phyloP scores from a whole-genome alignment of 2,113 vertebrate genomes.

The Micromys minutus region DNA sequence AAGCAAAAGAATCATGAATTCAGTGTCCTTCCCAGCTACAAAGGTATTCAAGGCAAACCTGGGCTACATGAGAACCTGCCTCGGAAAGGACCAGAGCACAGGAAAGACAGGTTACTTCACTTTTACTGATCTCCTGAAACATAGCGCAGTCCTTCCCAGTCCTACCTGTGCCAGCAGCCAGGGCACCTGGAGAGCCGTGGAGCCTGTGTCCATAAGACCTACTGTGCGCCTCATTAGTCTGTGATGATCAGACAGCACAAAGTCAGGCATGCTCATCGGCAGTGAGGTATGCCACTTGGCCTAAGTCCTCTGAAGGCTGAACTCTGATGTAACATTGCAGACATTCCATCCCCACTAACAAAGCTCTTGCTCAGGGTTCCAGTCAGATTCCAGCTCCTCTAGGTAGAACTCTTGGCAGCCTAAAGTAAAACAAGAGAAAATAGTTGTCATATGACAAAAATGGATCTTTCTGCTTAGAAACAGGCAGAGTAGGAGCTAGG shows the following conservation, averaged over 20 bases:
- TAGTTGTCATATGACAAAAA: neutral
- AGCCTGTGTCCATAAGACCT: conserved; percentile 41
- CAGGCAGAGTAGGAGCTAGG: neutral
- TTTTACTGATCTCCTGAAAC: conserved; percentile 22
- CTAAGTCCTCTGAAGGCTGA: conserved; percentile 55
- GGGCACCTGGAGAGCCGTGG: conserved; percentile 47
- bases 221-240: conserved; percentile 37
- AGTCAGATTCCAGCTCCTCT: conserved; percentile 28
- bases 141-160: neutral
- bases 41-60: neutral
- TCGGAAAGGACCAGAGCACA: neutral
- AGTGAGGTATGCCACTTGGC: conserved; percentile 45
- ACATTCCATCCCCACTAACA: conserved; percentile 60
- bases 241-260: conserved; percentile 41
- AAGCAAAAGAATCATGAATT: neutral
- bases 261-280: conserved; percentile 45
- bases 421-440: conserved; percentile 56
- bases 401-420: conserved; percentile 7
- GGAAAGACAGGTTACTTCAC: conserved; percentile 27
- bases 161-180: conserved; percentile 62
- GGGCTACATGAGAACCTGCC: neutral
- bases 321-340: conserved; percentile 66
- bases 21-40: neutral
- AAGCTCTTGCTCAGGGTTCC: conserved; percentile 54
- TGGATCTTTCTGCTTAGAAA: conserved; percentile 2